Conservation (phyloP, 2,888 invertebrate species). For the Chymomyza procnemis region DNA sequence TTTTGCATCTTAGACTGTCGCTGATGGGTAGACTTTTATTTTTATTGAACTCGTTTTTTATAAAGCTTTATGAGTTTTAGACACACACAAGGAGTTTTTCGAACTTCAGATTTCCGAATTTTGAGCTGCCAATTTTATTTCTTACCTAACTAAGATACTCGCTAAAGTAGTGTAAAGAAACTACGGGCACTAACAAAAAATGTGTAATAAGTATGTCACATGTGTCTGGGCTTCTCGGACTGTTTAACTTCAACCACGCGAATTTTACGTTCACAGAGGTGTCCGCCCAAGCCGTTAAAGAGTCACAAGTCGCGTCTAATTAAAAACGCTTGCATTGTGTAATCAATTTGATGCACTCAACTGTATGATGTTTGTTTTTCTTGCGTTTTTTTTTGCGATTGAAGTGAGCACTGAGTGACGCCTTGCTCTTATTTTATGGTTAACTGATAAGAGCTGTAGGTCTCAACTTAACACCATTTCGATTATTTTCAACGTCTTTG, state of each 20-base stretch:
- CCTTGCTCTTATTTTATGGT: slow-evolving; percentile 22
- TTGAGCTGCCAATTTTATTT: too few species aligned
- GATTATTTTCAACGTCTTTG: background rate
- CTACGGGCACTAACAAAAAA: background rate
- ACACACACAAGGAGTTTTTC: too few species aligned
- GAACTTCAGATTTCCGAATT: too few species aligned
- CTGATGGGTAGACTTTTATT: too few species aligned
- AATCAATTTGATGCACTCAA: slow-evolving; percentile 33
- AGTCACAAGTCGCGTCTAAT: slow-evolving; percentile 33
- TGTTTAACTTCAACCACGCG: background rate
- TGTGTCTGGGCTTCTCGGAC: background rate
- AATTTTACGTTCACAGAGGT: background rate
- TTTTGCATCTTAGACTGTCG: too few species aligned
- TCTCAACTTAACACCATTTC: background rate
- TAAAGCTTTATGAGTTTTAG: too few species aligned
- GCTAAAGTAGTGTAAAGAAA: too few species aligned
- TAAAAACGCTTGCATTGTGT: slow-evolving; percentile 41
- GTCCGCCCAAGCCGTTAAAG: background rate
- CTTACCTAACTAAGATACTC: too few species aligned
- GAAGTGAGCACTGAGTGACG: slow-evolving; percentile 10
- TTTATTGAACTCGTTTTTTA: too few species aligned
- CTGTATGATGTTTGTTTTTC: background rate
- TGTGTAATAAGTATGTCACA: slow-evolving; percentile 11
- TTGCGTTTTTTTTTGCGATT: background rate
- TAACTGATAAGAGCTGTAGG: slow-evolving; percentile 29